Percentiles rank a stretch among this genome's conserved stretches.
These are phyloP conservation scores for Neodon shergylaensis DNA, from an alignment of 2,113 vertebrate species.

Conservation along the genomic window DNA sequence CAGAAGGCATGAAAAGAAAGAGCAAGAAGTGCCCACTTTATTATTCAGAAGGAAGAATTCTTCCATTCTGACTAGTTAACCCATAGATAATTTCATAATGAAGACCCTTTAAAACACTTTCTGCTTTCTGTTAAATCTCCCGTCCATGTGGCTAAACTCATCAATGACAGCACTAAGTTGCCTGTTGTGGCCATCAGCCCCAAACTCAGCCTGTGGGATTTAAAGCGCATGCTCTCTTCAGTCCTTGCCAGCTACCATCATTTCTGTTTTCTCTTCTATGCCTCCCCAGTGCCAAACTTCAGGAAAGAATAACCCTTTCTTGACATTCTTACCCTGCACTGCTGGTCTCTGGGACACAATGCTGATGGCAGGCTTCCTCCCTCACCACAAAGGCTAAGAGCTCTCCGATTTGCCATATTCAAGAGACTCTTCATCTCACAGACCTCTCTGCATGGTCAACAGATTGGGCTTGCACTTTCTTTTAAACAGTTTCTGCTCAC, in stretches of 20 bases:
- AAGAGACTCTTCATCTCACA: background rate
- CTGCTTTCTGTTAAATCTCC: background rate
- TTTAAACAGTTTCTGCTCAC: background rate
- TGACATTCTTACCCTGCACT: background rate
- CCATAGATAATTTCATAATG: background rate
- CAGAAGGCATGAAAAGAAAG: background rate
- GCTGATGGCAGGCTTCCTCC: background rate
- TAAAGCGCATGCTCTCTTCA: background rate
- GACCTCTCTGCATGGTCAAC: background rate
- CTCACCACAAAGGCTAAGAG: background rate
- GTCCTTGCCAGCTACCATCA: background rate
- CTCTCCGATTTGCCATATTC: background rate
- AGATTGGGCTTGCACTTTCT: background rate
- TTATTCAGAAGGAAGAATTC: conserved; percentile 12
- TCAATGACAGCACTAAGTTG: background rate
- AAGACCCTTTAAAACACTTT: background rate
- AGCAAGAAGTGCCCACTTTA: background rate
- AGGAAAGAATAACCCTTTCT: background rate
- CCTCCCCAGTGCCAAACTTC: background rate
- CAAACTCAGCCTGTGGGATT: background rate
- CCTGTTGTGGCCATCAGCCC: background rate
- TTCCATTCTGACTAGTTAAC: conserved; percentile 10
- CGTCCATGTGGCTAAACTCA: background rate
- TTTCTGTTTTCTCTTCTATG: background rate
- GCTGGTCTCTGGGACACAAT: background rate